Conservation (phyloP, 2,113 vertebrate species). For the Corvus moneduloides region DNA sequence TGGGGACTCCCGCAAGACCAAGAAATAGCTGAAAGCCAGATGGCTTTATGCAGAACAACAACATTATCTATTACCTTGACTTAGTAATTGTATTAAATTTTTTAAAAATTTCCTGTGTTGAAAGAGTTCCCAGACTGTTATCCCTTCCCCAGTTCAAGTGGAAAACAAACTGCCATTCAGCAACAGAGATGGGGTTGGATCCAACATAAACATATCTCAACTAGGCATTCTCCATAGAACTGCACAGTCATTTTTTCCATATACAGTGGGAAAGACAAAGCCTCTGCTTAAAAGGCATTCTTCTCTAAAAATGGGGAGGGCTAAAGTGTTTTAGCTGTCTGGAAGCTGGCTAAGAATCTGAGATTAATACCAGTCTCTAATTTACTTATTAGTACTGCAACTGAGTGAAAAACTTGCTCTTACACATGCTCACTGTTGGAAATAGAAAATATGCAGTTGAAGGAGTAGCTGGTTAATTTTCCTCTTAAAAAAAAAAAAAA, state of each 20-base stretch:
- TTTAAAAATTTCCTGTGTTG: slow-evolving; percentile 34
- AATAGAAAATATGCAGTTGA: neutral
- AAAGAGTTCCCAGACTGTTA: slow-evolving; percentile 72
- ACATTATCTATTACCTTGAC: slow-evolving; percentile 37
- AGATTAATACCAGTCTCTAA: neutral
- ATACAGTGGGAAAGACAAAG: slow-evolving; percentile 78
- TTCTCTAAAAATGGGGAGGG: neutral
- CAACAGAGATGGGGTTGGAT: slow-evolving; percentile 73
- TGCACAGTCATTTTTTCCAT: slow-evolving; percentile 79
- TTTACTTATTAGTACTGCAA: neutral
- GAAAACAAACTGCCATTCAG: slow-evolving; percentile 79
- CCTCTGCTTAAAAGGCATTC: slow-evolving; percentile 77
- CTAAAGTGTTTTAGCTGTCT: slow-evolving; percentile 2
- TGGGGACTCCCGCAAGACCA: neutral
- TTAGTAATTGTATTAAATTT: slow-evolving; percentile 36
- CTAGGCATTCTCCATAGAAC: slow-evolving; percentile 72
- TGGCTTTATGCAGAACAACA: slow-evolving; percentile 3
- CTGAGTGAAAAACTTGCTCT: neutral
- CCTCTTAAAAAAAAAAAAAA: neutral
- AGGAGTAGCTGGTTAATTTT: neutral
- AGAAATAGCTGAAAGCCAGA: neutral
- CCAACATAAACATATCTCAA: slow-evolving; percentile 78
- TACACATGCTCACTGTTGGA: neutral
- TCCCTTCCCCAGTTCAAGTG: slow-evolving; percentile 60
- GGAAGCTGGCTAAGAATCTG: neutral